Base-by-base conservation (phyloP, 2,888 invertebrate species). In the Mesorhabditis sp. region DNA sequence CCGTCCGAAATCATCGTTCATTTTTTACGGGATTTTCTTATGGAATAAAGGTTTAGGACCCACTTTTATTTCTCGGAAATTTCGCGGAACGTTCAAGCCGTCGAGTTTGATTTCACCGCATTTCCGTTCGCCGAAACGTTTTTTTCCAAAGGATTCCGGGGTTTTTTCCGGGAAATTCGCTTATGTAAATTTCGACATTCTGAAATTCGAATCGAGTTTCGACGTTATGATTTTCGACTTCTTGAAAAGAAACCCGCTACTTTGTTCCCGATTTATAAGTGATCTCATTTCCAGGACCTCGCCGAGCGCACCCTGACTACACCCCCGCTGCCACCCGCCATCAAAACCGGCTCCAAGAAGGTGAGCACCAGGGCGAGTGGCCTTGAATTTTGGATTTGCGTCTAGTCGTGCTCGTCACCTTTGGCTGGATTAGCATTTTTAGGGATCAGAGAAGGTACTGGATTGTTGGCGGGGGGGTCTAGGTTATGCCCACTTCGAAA, bases 241-340 rank as follows among this genome's bases (percentile, higher is more conserved):
- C n/a, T 28, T 28, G 28, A 28, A 28, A 28, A 28, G 28, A 28
- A 28, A 28, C 28, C 28, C 28, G 28, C 28, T 28, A 28, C 28
- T 28, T 28, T 28, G 28, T 28, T 28, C 28, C 28, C 28, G 28
- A 50, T 50, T 50, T 50, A n/a, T 50, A n/a, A 50, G 7, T 50
- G 58, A 50, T 50, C n/a, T 10, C 10, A 13, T 50, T 50, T 50
- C n/a, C n/a, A 50, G 58, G 58, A 50, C n/a, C 58, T 68, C 64
- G 72, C 76, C 42, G 75, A 75, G 43, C 70, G 75, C 50, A 73
- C 72, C 62, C 65, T 78, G 62, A 69, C 75, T 28, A 76, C 76
- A 10, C 75, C 76, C 7, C 78, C 79, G 50, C 72, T 81, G 65
- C 73, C 76, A 62, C 75, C 80, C 28, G 79, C 76, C 61, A 70